Conservation (phyloP, 1,140 invertebrate species). For the Ganaspis sp. region DNA sequence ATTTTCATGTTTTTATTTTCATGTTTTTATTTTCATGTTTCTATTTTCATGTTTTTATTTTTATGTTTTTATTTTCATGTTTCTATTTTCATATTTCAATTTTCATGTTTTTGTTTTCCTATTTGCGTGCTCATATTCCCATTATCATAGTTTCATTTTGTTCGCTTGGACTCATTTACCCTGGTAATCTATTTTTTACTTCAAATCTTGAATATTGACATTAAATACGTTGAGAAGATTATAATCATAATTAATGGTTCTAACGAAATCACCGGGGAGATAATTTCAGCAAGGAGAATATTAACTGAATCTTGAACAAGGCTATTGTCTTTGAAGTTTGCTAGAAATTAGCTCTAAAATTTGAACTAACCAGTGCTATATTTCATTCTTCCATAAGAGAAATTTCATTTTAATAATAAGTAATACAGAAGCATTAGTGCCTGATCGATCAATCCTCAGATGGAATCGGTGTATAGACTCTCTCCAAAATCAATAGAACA, state of each 20-base stretch:
- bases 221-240: not conserved
- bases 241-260: not conserved
- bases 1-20: no score
- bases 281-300: not conserved
- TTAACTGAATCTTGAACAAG: conserved; percentile 1
- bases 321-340: not conserved
- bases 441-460: not conserved
- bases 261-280: not conserved
- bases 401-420: not conserved
- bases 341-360: not conserved
- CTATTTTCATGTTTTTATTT: no score
- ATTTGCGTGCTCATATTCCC: not conserved
- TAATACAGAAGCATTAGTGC: not conserved
- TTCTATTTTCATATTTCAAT: no score
- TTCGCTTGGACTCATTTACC: not conserved
- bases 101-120: not conserved
- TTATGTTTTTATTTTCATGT: no score
- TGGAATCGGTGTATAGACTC: not conserved
- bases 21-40: no score
- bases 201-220: not conserved
- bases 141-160: no score
- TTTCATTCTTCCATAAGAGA: not conserved
- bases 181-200: not conserved
- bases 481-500: conserved; percentile 1
- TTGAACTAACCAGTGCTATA: not conserved